Base-by-base conservation (phyloP, 2,888 invertebrate genomes). In the Clivina fossor region DNA sequence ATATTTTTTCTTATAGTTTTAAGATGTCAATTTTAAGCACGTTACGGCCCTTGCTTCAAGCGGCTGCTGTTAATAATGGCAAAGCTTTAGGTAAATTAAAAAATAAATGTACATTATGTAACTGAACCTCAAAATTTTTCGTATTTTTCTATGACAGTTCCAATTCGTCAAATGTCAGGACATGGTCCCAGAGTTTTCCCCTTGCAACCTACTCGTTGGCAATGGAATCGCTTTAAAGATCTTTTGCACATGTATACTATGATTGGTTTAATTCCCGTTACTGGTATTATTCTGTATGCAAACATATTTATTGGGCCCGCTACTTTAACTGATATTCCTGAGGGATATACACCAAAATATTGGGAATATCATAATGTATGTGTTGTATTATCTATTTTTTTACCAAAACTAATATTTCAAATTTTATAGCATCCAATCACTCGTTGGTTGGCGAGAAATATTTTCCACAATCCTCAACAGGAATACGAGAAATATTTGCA, bases 261-360 rank as follows among this genome's bases (percentile, higher is more conserved):
- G 79, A 61, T 93, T 2, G 93, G 90, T 3, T 65, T 81, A 13
- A 85, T 94, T 55, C 93, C 93, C 0, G 75, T 85, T 7, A 68
- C 75, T 1, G 70, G 79, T 0, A 66, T 87, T 9, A 77, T 87
- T 15, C 74, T 85, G 50, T 83, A 78, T 63, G 65, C 75, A 22
- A 92, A 93, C 68, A 78, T 93, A 28, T 93, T 90, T 65, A 78
- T 93, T 65, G 96, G 95, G 0, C 91, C 92, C 2, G 91, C 91
- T 13, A 81, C 85, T 51, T 76, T 96, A 49, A 72, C 81, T 0
- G 87, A 88, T 63, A 89, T 88, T 28, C 94, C 95, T 18, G 88
- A 87, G 55, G 91, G 77, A 5, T 94, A 93, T 69, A 78, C 69
- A 15, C 96, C 96, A 0, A 85, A 93, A 71, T 79, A 90, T 67